Evolutionary conservation across 2,888 invertebrate species (phyloP).

Genomic region (Synanthedon andrenaeformis): DNA sequence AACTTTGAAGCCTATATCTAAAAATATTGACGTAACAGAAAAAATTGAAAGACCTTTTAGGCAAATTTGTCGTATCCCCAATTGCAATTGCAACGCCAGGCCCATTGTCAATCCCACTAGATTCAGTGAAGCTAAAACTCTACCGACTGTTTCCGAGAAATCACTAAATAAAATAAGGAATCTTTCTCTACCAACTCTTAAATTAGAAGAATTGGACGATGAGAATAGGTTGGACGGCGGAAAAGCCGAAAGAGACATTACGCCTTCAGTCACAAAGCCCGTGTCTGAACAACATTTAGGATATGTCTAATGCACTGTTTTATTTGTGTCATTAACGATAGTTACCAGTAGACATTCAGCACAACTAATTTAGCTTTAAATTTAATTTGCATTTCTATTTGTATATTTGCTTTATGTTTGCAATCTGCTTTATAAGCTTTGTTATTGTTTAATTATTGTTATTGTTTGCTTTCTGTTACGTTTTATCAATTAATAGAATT

Average conservation of each 20-base stretch:
- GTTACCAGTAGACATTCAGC: slow-evolving; percentile 8
- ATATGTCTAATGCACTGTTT: slow-evolving; percentile 45
- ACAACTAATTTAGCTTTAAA: slow-evolving; percentile 11
- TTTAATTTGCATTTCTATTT: slow-evolving; percentile 7
- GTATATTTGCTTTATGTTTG: slow-evolving; percentile 14
- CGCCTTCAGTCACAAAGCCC: slow-evolving; percentile 36
- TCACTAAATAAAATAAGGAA: slow-evolving; percentile 47
- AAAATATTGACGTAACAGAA: slow-evolving; percentile 48
- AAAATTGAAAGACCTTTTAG: slow-evolving; percentile 44
- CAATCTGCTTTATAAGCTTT: slow-evolving; percentile 4
- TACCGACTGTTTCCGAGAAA: slow-evolving; percentile 43
- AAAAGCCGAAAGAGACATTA: slow-evolving; percentile 44
- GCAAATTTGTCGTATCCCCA: slow-evolving; percentile 52
- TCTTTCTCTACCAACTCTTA: slow-evolving; percentile 56
- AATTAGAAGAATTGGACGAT: slow-evolving; percentile 42
- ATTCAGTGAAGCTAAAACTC: slow-evolving; percentile 45
- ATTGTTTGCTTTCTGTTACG: slow-evolving; percentile 2
- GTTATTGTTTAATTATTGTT: neutral
- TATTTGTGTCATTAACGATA: slow-evolving; percentile 4
- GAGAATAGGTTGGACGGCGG: slow-evolving; percentile 28
- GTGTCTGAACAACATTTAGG: slow-evolving; percentile 70
- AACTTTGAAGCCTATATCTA: slow-evolving; percentile 31
- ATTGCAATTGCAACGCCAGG: slow-evolving; percentile 53
- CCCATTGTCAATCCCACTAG: slow-evolving; percentile 24
- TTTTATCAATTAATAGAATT: slow-evolving; percentile 5